Conservation (phyloP, 1,140 invertebrate genomes). For the Neuroterus valhalla region DNA sequence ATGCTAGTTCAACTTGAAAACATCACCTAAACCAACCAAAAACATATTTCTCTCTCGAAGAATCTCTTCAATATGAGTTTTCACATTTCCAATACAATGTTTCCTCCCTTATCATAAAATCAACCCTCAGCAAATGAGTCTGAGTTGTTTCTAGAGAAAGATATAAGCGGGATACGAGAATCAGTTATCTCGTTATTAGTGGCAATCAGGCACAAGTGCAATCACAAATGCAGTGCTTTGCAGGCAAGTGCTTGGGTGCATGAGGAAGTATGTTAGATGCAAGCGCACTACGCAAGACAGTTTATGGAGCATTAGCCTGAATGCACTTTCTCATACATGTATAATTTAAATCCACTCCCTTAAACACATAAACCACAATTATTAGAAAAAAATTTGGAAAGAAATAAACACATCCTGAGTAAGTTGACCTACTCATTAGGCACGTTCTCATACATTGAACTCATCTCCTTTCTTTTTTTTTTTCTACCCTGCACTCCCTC, state of each 20-base stretch:
- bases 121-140: not conserved
- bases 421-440: too few species aligned
- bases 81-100: too few species aligned
- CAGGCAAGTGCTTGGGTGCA: conserved; percentile 13
- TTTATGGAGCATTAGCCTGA: conserved; percentile 20
- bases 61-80: too few species aligned
- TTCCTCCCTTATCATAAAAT: not conserved
- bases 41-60: too few species aligned
- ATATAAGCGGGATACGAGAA: conserved; percentile 4
- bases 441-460: too few species aligned
- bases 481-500: too few species aligned
- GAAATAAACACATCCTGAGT: not conserved
- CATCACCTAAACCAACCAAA: too few species aligned
- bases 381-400: not conserved
- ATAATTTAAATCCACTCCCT: not conserved
- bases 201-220: conserved; percentile 9
- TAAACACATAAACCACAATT: not conserved
- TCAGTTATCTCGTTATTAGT: conserved; percentile 25
- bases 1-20: too few species aligned
- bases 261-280: conserved; percentile 27
- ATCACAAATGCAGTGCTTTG: conserved; percentile 18
- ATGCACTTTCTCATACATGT: conserved; percentile 3
- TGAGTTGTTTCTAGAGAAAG: conserved; percentile 2
- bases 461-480: too few species aligned
- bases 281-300: not conserved